phyloP scores from a whole-genome alignment of 2,797 vertebrate genomes.

The Halcyon badia region DNA sequence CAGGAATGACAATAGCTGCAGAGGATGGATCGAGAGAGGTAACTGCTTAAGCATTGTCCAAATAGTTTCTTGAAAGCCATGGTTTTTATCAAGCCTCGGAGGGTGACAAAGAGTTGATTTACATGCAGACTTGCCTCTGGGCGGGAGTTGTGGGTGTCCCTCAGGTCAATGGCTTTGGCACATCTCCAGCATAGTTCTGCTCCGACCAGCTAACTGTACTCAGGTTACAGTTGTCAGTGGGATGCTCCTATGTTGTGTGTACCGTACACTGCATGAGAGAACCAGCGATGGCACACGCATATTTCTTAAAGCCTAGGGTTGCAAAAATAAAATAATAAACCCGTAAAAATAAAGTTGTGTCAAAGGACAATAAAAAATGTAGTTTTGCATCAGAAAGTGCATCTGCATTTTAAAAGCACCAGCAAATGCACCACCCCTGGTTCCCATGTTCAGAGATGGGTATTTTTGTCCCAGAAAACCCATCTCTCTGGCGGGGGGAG shows the following conservation, averaged over 20 bases:
- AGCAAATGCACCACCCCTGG: not conserved
- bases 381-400: constrained; percentile 13
- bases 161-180: constrained; percentile 45
- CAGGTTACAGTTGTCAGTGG: not conserved
- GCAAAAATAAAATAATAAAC: not conserved
- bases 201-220: not conserved
- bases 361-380: accelerated
- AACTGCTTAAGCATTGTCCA: not conserved
- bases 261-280: not conserved
- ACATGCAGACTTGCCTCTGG: constrained; percentile 40
- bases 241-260: not conserved
- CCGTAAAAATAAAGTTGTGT: not conserved
- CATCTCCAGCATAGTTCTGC: not conserved
- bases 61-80: constrained; percentile 14
- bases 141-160: not conserved
- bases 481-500: accelerated
- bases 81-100: not conserved
- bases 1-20: constrained; percentile 22
- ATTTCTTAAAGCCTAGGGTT: not conserved
- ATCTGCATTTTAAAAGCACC: constrained; percentile 7
- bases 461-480: not conserved
- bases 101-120: constrained; percentile 44
- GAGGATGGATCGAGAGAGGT: not conserved
- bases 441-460: accelerated
- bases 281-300: not conserved